phyloP scores from a whole-genome alignment of 2,888 invertebrate species.

The Operophtera brumata region DNA sequence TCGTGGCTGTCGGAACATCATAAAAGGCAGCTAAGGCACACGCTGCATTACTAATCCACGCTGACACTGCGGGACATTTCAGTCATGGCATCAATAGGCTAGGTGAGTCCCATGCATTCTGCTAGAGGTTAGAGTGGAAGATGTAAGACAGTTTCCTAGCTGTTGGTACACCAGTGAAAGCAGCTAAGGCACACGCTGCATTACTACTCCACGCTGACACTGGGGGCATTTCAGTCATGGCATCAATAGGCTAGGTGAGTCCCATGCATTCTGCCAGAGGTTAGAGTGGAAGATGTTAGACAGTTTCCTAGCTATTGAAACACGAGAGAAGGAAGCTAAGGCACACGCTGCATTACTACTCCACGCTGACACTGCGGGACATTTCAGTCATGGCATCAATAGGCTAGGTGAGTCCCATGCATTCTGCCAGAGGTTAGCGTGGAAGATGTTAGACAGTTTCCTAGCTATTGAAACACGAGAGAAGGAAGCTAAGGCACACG shows the following conservation, averaged over 20 bases:
- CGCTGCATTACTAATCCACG: conserved; percentile 84
- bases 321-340: conserved; percentile 78
- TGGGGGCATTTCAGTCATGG: conserved; percentile 93
- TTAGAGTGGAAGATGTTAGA: conserved; percentile 79
- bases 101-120: conserved; percentile 66
- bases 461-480: conserved; percentile 79
- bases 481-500: conserved; percentile 81
- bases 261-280: conserved; percentile 52
- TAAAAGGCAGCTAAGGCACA: conserved; percentile 80
- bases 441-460: conserved; percentile 82
- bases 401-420: conserved; percentile 80
- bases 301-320: conserved; percentile 82
- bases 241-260: conserved; percentile 86
- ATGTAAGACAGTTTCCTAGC: conserved; percentile 82
- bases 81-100: conserved; percentile 93
- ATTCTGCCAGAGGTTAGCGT: conserved; percentile 65
- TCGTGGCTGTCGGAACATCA: conserved; percentile 82
- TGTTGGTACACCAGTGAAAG: conserved; percentile 79
- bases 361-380: conserved; percentile 89
- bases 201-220: conserved; percentile 87
- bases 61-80: conserved; percentile 91
- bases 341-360: conserved; percentile 84
- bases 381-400: conserved; percentile 94
- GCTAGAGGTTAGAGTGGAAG: conserved; percentile 72
- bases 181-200: conserved; percentile 83